Evolutionary conservation across 2,113 vertebrate genomes (phyloP), one percentile per base, ranked within the genome.

Genomic region (Ranitomeya imitator): DNA sequence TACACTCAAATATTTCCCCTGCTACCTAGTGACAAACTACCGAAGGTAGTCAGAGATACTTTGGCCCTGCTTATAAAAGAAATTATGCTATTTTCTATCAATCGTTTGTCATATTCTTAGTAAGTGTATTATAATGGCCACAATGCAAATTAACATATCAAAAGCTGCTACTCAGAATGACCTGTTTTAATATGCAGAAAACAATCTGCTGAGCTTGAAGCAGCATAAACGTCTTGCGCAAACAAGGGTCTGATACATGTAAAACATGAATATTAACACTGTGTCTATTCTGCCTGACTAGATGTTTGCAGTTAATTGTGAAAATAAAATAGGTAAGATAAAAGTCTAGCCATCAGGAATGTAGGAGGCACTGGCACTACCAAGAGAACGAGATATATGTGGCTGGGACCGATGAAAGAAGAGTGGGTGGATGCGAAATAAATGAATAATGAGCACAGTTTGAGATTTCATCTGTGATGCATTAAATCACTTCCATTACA

Each of bases 271-370:
- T 65, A 79, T 54, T 78, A 86, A 86, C n/a, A 86, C 23, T 51
- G 61, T 54, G 31, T 79, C 51, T 45, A 67, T 79, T 86, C 74
- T 78, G 60, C n/a, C 26, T 37, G 73, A 65, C 74, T 77, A 67
- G 45, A 86, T 51, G 59, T 51, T 21, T 86, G 59, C 74, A 55
- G 16, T 74, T 79, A 79, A 65, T 86, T 78, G 31, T 69, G 76
- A 83, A 78, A 18, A 86, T 86, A 26, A 52, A 86, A 79, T 26
- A 23, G 81, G 60, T n/a, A 83, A 51, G 18, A 77, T 86, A 52
- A 61, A 86, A 86, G 85, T 86, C 85, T 86, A 45, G 59, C 74
- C 74, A 79, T 74, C 74, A 86, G 85, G 85, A 79, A 65, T 86
- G 76, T 79, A 79, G 85, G 85, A 79, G 74, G 59, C 74, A 67